Percentiles rank a stretch among this genome's conserved stretches.
These are phyloP conservation scores for Drosophila tanythrix DNA, from an alignment of 2,888 invertebrate genomes.

Conservation along the genomic window DNA sequence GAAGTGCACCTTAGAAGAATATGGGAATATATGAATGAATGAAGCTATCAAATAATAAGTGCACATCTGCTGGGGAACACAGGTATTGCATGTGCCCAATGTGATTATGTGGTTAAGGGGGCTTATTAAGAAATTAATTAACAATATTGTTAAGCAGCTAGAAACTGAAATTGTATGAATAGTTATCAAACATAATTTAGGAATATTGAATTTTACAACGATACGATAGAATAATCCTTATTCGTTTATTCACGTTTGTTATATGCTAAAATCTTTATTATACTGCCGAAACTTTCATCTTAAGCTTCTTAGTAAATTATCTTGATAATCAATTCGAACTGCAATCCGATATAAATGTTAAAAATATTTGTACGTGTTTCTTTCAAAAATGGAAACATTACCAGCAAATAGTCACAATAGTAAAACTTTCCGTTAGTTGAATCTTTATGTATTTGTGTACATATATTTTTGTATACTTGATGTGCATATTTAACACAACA, in stretches of 20 bases:
- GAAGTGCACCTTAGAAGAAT: constrained; percentile 22
- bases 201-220: not conserved
- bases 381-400: not conserved
- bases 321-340: not conserved
- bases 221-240: no score
- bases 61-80: not conserved
- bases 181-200: not conserved
- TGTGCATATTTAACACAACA: not conserved
- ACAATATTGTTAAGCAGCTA: not conserved
- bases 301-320: not conserved
- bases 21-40: constrained; percentile 7
- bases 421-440: constrained; percentile 16
- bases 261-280: not conserved
- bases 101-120: not conserved
- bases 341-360: constrained; percentile 3
- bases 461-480: not conserved
- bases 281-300: constrained; percentile 3
- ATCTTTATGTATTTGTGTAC: not conserved
- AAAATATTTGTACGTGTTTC: constrained; percentile 9
- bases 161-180: constrained; percentile 2
- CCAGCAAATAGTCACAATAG: not conserved
- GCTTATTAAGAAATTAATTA: constrained; percentile 18
- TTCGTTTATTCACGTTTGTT: not conserved
- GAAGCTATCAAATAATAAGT: not conserved
- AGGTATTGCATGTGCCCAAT: constrained; percentile 26